These are phyloP conservation scores for Saturnia japonica DNA, from an alignment of 2,888 invertebrate species.

Conservation along the genomic window DNA sequence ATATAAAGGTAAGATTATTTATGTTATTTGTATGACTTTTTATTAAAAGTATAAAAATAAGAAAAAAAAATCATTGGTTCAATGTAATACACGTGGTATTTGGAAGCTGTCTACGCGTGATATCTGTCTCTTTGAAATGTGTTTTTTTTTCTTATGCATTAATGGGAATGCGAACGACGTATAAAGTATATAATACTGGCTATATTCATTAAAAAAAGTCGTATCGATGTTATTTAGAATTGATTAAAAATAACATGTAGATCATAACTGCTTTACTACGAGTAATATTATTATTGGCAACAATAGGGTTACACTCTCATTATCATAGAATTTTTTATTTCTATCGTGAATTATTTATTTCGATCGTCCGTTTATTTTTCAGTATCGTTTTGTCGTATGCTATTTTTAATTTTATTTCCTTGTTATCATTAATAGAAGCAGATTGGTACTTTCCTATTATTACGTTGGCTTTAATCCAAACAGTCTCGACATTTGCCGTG, in stretches of 20 bases:
- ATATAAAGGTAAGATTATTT: slow-evolving; percentile 58
- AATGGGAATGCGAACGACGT: not conserved
- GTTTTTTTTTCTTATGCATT: too few relatives aligned
- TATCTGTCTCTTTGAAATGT: too few relatives aligned
- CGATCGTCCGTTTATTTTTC: slow-evolving; percentile 13
- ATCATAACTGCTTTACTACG: slow-evolving; percentile 44
- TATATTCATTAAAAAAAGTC: too few relatives aligned
- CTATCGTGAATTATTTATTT: slow-evolving; percentile 26
- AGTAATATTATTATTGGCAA: slow-evolving; percentile 38
- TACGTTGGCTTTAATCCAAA: slow-evolving; percentile 65
- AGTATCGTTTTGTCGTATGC: slow-evolving; percentile 11
- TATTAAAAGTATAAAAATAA: not conserved
- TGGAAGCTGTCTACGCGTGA: too few relatives aligned
- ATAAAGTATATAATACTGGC: not conserved
- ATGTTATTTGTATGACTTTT: slow-evolving; percentile 26
- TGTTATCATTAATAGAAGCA: slow-evolving; percentile 42
- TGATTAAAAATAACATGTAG: slow-evolving; percentile 24
- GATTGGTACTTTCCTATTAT: slow-evolving; percentile 47
- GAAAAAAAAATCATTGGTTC: not conserved
- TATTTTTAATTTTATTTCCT: slow-evolving; percentile 32
- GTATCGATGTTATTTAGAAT: not conserved
- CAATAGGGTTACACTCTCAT: slow-evolving; percentile 29
- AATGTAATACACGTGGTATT: too few relatives aligned
- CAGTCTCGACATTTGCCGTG: slow-evolving; percentile 66
- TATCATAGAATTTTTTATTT: slow-evolving; percentile 24